Conservation (phyloP, 2,888 invertebrate species). For the Cataglyphis cursor region DNA sequence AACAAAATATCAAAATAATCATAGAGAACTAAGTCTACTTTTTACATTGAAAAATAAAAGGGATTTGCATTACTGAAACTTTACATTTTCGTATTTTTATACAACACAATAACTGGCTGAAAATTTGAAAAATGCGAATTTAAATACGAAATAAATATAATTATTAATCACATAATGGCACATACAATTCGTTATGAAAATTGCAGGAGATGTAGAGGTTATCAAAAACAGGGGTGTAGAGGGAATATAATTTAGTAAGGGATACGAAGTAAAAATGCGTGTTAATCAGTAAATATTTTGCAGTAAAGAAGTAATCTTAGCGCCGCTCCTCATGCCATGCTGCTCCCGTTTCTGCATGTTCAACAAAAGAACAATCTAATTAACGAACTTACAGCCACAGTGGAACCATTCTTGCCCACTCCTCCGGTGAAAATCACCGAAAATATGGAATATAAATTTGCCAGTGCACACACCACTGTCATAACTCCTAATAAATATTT, state of each 20-base stretch:
- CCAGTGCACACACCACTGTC: slow-evolving; percentile 91
- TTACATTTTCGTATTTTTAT: background rate
- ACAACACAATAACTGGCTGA: slow-evolving; percentile 15
- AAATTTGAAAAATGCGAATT: slow-evolving; percentile 19
- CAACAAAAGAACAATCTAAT: slow-evolving; percentile 76
- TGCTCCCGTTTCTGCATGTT: slow-evolving; percentile 80
- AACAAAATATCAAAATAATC: slow-evolving; percentile 12
- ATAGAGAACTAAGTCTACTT: background rate
- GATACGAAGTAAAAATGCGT: slow-evolving; percentile 65
- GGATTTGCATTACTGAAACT: background rate
- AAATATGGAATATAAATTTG: slow-evolving; percentile 92
- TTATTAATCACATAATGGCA: slow-evolving; percentile 13
- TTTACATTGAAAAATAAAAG: slow-evolving; percentile 8
- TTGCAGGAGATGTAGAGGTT: slow-evolving; percentile 35
- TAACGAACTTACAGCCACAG: slow-evolving; percentile 95
- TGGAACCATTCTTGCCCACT: slow-evolving; percentile 99
- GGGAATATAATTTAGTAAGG: slow-evolving; percentile 56
- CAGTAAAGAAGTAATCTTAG: slow-evolving; percentile 74
- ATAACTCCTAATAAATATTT: slow-evolving; percentile 93
- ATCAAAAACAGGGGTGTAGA: slow-evolving; percentile 48
- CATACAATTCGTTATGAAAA: slow-evolving; percentile 44
- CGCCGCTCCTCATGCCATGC: slow-evolving; percentile 86
- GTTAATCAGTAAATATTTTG: slow-evolving; percentile 66
- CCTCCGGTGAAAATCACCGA: slow-evolving; percentile 93
- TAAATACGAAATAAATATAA: slow-evolving; percentile 21